A percentile compares a stretch with the other conserved stretches of the same genome.
Conservation (phyloP, 2,888 invertebrate species). For the Venusia cambrica region DNA sequence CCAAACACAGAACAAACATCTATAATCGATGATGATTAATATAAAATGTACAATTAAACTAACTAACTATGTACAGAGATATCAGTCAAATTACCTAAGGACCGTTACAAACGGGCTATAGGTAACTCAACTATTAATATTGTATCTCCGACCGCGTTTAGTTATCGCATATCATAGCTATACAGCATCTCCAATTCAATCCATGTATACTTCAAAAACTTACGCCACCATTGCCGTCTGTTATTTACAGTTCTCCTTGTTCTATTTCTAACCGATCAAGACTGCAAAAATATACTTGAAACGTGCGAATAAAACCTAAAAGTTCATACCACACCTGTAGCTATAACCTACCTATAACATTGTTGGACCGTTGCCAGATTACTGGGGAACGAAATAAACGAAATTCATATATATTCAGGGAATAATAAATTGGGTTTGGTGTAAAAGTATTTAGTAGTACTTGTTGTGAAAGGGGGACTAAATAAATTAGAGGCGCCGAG, state of each 20-base stretch:
- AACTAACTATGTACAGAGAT: no score
- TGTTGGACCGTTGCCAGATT: conserved; percentile 56
- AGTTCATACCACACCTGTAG: conserved; percentile 58
- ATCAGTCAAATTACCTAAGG: no score
- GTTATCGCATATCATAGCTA: conserved; percentile 24
- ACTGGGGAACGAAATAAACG: conserved; percentile 32
- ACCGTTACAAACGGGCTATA: no score
- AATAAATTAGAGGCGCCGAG: conserved; percentile 24
- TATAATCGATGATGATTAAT: no score
- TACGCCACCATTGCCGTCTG: conserved; percentile 48
- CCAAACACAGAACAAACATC: no score
- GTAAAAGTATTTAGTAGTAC: conserved; percentile 24
- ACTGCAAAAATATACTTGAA: conserved; percentile 55
- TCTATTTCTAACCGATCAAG: conserved; percentile 58
- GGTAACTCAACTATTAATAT: no score
- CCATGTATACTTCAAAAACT: conserved; percentile 35
- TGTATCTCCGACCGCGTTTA: conserved; percentile 15
- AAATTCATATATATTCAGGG: conserved; percentile 15
- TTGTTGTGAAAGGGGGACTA: conserved; percentile 27
- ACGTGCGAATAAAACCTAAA: conserved; percentile 51
- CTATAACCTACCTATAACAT: conserved; percentile 22
- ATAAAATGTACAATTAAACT: no score
- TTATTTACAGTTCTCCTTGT: conserved; percentile 68
- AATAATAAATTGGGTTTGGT: conserved; percentile 28
- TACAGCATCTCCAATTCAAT: conserved; percentile 24